phyloP scores from a whole-genome alignment of 1,140 invertebrate species.

The Wasmannia auropunctata region DNA sequence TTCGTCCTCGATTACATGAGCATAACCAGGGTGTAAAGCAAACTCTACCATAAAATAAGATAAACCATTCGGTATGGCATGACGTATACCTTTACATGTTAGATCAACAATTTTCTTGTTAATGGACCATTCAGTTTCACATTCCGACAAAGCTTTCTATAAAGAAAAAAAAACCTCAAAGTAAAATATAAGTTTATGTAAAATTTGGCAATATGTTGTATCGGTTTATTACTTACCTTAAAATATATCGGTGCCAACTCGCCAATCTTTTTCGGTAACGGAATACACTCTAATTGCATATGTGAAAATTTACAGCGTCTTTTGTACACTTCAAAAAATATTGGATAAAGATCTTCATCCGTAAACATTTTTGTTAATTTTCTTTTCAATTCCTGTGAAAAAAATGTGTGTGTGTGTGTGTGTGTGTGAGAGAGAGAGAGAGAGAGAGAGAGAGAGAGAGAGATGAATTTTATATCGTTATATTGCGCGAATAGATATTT shows the following conservation, averaged over 20 bases:
- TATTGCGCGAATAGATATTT: background rate
- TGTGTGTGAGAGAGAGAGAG: no score
- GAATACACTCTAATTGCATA: conserved; percentile 95
- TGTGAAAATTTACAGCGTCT: conserved; percentile 92
- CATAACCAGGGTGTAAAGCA: conserved; percentile 95
- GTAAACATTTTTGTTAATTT: conserved; percentile 92
- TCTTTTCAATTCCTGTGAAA: conserved; percentile 89
- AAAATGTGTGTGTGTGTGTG: no score
- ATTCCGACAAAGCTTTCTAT: conserved; percentile 97
- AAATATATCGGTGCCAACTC: conserved; percentile 97
- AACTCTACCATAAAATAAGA: conserved; percentile 98
- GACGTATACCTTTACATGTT: conserved; percentile 90
- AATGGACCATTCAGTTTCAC: conserved; percentile 96
- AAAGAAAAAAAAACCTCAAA: conserved; percentile 88
- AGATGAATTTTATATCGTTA: background rate
- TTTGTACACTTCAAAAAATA: conserved; percentile 96
- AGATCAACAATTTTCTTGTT: conserved; percentile 98
- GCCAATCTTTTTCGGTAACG: conserved; percentile 92
- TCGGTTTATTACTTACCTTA: conserved; percentile 87
- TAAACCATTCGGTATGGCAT: conserved; percentile 95
- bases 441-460: no score
- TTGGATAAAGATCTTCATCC: conserved; percentile 90
- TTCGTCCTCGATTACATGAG: conserved; percentile 98
- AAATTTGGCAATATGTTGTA: background rate
- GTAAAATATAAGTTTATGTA: background rate